Conservation (phyloP, 1,140 invertebrate genomes). For the Paraescarpia echinospica region DNA sequence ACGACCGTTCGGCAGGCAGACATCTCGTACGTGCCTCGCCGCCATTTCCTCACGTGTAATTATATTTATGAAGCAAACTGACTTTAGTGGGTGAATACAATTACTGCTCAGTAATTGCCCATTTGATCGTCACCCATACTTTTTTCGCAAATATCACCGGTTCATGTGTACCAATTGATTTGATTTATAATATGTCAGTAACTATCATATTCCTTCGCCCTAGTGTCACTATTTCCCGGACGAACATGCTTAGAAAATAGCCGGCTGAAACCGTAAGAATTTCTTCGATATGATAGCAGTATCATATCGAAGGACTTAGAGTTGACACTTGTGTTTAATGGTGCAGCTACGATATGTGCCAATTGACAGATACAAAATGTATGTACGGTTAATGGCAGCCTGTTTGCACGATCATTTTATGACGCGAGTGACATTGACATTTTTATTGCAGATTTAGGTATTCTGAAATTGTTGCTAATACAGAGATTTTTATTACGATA, state of each 20-base stretch:
- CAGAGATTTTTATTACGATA: background rate
- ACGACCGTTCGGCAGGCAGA: background rate
- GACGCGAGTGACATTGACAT: background rate
- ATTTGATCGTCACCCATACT: background rate
- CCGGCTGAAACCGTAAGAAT: background rate
- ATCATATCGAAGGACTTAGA: background rate
- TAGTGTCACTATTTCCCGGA: background rate
- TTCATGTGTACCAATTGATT: background rate
- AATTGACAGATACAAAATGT: background rate
- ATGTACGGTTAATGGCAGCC: background rate
- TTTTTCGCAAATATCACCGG: background rate
- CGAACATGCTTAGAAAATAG: background rate
- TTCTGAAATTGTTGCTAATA: background rate
- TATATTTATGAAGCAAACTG: background rate
- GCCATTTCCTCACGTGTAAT: background rate
- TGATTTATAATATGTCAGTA: background rate
- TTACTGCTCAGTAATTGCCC: background rate
- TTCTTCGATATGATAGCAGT: background rate
- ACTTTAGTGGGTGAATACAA: background rate
- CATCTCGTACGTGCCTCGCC: background rate
- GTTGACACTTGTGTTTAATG: constrained; percentile 1
- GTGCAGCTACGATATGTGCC: background rate
- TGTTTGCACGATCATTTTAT: background rate
- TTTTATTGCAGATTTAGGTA: background rate
- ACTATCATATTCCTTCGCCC: background rate